Evolutionary conservation across 2,888 invertebrate species (phyloP), one percentile per base, ranked within the genome.

Genomic region (Melinopterus prodromus): DNA sequence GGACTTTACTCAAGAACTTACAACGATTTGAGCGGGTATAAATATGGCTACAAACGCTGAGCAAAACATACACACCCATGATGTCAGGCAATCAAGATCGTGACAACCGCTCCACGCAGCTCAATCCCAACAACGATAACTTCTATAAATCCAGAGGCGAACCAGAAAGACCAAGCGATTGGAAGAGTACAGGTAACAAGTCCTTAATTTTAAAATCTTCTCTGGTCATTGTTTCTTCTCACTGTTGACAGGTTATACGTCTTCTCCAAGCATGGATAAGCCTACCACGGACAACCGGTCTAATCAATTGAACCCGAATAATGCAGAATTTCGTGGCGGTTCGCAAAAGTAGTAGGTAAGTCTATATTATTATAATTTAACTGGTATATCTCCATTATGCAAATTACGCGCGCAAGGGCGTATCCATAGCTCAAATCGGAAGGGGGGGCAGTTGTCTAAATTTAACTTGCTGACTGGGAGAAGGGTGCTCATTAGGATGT

Each of bases 101-200:
- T 12, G 78, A 78, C 38, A 37, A 78, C 37, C 75, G 53, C 71
- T 14, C 70, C 12, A 75, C 14, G n/a, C 69, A 75, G 4, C 26
- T n/a, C 12, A 77, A 77, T 38, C 71, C 74, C 5, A 78, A 75
- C 6, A 78, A 36, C 15, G 70, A 80, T 6, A 26, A 72, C 16
- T 82, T 78, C 76, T 82, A 80, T 81, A 80, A 80, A 79, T 78
- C 78, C 9, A 79, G 82, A 6, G 82, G 82, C n/a, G 80, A 78
- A 78, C 6, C 72, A 16, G 75, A 14, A 36, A 38, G 78, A 69
- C 81, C 78, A 38, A 15, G 75, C 70, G 77, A 74, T 36, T 78
- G 78, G 78, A 74, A 80, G 76, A 7, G 5, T 53, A 2, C 9
- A 53, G 53, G 53, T 53, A 53, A 53, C 3, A 9, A 9, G 5